Base-by-base conservation (phyloP, 2,888 invertebrate genomes). In the Pelosia muscerda region DNA sequence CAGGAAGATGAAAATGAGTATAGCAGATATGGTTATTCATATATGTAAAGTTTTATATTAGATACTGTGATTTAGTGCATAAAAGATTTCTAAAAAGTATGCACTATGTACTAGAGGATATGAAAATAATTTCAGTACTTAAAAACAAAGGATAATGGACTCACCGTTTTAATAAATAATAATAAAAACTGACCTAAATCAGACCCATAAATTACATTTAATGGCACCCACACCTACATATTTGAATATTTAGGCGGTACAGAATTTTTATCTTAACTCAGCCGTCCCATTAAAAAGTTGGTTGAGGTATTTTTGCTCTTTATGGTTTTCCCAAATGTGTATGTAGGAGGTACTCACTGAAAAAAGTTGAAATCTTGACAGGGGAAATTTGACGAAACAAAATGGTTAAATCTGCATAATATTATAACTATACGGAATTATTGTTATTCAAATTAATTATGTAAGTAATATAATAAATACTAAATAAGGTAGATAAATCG, bases 191-290 rank as follows among this genome's bases (percentile, higher is more conserved):
- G 49, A 42, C 63, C 65, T 65, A 2, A 60, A 65, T 61, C 38
- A 55, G 68, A 22, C 56, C 49, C 23, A 68, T 79, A 79, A 79
- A 76, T 78, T 77, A 15, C 25, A 13, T 66, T 65, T 74, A 68
- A 76, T 73, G 71, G 69, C 22, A 38, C 65, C 66, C 73, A 65
- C 74, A 71, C 58, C 58, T 72, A 79, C 70, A 69, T 74, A 66
- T 74, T 74, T 68, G 69, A 74, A 74, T 74, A 69, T 66, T 66
- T 54, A 56, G 55, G 55, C 59, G 31, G 63, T 69, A 72, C 74
- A 71, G 25, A 68, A 69, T 69, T 72, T 77, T 74, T 79, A 74
- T 74, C 75, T 68, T 69, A 67, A 77, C 70, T 72, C 60, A 56
- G 64, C 74, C 57, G 22, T 63, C 23, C 63, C 69, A 68, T 79